A percentile compares a stretch with the other conserved stretches of the same genome.
Conservation (phyloP, 2,888 invertebrate species). For the Drosophila yooni region DNA sequence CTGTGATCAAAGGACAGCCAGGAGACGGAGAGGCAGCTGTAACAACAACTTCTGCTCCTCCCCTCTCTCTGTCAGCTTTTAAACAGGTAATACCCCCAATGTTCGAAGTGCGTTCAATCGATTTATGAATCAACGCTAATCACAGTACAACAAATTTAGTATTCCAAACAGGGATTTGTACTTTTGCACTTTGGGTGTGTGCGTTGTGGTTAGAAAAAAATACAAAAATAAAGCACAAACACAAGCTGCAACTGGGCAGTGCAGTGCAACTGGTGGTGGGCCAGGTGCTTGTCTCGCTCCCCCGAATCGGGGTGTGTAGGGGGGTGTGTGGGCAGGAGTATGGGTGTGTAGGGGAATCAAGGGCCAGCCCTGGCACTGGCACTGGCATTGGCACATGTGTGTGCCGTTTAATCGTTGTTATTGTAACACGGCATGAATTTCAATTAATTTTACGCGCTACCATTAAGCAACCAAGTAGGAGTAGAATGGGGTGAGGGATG, state of each 20-base stretch:
- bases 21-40: conserved; percentile 23
- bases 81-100: background rate
- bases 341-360: conserved; percentile 22
- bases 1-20: conserved; percentile 1
- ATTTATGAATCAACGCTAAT: conserved; percentile 74
- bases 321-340: background rate
- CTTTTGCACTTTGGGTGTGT: conserved; percentile 85
- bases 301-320: background rate
- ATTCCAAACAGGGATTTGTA: conserved; percentile 85
- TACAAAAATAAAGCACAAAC: conserved; percentile 15
- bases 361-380: conserved; percentile 62
- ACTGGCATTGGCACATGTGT: conserved; percentile 47
- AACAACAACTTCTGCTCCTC: background rate
- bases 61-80: background rate
- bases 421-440: conserved; percentile 79
- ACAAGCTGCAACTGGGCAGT: conserved; percentile 37
- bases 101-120: conserved; percentile 44
- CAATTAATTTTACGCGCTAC: conserved; percentile 79
- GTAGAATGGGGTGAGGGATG: background rate
- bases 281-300: conserved; percentile 37
- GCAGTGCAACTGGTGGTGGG: conserved; percentile 16
- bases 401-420: conserved; percentile 80
- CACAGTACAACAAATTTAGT: conserved; percentile 66
- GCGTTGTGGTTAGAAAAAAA: conserved; percentile 55
- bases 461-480: conserved; percentile 41